A percentile compares a stretch with the other conserved stretches of the same genome.
Conservation (phyloP, 2,113 vertebrate genomes). For the Furnarius figulus region DNA sequence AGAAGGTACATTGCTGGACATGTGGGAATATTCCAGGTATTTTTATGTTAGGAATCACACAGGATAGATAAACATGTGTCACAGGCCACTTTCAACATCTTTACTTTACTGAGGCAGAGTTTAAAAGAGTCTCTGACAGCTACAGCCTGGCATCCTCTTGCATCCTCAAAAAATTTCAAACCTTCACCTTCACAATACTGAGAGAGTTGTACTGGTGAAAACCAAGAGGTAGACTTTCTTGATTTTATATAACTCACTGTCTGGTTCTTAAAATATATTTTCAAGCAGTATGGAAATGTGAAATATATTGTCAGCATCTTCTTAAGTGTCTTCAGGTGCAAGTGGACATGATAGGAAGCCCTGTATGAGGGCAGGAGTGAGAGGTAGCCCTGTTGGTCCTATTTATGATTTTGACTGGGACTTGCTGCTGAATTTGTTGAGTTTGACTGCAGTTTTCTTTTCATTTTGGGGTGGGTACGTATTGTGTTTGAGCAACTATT, state of each 20-base stretch:
- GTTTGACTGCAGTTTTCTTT: background rate
- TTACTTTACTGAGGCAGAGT: background rate
- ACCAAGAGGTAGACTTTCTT: background rate
- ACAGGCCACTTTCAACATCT: background rate
- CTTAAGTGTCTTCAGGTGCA: background rate
- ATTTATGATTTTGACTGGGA: background rate
- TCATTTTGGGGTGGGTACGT: background rate
- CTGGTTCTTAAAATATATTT: background rate
- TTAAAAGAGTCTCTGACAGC: background rate
- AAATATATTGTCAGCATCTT: background rate
- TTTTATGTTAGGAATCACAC: background rate
- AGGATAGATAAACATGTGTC: background rate
- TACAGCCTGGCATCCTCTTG: background rate
- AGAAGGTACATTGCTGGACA: rapidly evolving
- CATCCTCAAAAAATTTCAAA: background rate
- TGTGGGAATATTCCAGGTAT: background rate
- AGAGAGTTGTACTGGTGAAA: background rate
- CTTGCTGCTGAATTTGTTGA: background rate
- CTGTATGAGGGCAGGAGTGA: background rate
- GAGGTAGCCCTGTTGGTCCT: background rate
- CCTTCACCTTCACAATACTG: background rate
- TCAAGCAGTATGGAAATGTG: background rate
- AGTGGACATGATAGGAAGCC: background rate
- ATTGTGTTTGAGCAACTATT: background rate
- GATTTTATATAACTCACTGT: background rate